Evolutionary conservation across 1,140 invertebrate genomes (phyloP), one percentile per base, ranked within the genome.

Genomic region (Ips typographus): DNA sequence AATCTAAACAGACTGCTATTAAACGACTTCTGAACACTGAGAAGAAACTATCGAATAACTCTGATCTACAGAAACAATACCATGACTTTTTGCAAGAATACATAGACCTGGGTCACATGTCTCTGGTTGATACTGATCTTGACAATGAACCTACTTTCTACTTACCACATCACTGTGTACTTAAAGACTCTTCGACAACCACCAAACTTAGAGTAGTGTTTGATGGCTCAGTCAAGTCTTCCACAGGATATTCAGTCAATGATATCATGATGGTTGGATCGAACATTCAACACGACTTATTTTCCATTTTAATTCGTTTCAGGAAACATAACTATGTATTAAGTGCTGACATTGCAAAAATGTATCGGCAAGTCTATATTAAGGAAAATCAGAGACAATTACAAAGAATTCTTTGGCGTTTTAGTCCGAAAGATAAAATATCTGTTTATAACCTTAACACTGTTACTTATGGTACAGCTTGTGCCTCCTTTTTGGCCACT

Each of bases 261-360:
- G 76, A 82, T 43, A 55, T 62, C 7, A 62, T 76, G 40, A 61
- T 73, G 53, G 55, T 69, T 1, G 77, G 79, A 1, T 74, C 79
- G 7, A 77, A 56, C 5, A 65, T 80, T 38, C 78, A 80, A 72
- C 55, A 75, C 22, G 22, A 22, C 22, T 22, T 22, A 22, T 22
- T 22, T 22, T 22, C 22, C 22, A 22, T 22, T 22, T 3, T 79
- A 84, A 51, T 83, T 22, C 74, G 80, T 53, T 84, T 82, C 77
- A 55, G 83, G 58, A 71, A 60, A 49, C 76, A 81, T 68, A 72
- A 59, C 36, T 69, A 79, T 59, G 79, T 78, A 38, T 70, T 84
- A n/a, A 71, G 72, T 36, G 77, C 76, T 2, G 83, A 84, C 65
- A 77, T 83, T 22, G 72, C 64, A 40, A 80, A 82, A 72, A 81